phyloP scores from a whole-genome alignment of 2,888 invertebrate genomes.

The Eupelmus urozonus region DNA sequence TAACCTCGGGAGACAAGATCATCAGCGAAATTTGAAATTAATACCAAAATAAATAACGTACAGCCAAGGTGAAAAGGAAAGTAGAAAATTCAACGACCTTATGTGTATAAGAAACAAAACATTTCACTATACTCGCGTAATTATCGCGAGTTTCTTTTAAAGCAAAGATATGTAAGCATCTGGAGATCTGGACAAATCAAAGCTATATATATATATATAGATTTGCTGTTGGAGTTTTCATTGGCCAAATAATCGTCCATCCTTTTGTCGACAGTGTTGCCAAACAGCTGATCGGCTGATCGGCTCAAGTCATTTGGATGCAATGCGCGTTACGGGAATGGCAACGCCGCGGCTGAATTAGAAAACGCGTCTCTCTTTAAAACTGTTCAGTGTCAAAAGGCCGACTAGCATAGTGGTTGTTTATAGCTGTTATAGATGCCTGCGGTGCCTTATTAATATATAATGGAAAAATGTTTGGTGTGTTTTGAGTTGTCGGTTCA shows the following conservation, averaged over 20 bases:
- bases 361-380: conserved; percentile 52
- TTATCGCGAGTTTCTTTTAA: conserved; percentile 34
- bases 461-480: conserved; percentile 6
- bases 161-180: no score
- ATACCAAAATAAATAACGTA: not conserved
- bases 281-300: not conserved
- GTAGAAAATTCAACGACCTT: conserved; percentile 34
- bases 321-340: conserved; percentile 22
- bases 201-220: not conserved
- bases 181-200: conserved; percentile 20
- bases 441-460: not conserved
- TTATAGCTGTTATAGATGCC: conserved; percentile 31
- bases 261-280: conserved; percentile 35
- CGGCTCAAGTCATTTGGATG: not conserved
- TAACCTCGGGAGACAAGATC: conserved; percentile 29
- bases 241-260: conserved; percentile 28
- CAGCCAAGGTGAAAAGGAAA: conserved; percentile 5
- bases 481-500: not conserved
- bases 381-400: conserved; percentile 15
- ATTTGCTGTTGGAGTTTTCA: no score
- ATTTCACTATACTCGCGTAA: conserved; percentile 36
- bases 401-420: conserved; percentile 20
- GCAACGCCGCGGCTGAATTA: conserved; percentile 40
- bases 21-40: not conserved
- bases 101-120: conserved; percentile 45